Evolutionary conservation across 2,797 vertebrate species (phyloP).

Genomic region (Rhabdophis nuchalis): DNA sequence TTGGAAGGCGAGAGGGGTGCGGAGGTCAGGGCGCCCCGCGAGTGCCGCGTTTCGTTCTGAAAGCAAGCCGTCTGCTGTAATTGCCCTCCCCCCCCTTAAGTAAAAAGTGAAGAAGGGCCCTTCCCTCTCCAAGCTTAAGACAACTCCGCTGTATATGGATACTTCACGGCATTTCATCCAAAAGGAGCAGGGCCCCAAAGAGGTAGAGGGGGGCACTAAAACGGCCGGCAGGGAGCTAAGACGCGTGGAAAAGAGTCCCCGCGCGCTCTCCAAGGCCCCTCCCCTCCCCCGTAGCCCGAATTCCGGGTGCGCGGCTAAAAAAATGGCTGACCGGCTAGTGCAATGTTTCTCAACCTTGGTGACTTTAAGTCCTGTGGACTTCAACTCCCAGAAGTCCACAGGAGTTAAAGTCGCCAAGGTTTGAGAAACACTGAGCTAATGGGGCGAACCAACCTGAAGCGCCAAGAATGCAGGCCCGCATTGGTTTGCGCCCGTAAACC

Average conservation of each 20-base stretch:
- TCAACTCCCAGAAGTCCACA: too few species aligned
- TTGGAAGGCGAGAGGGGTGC: not conserved
- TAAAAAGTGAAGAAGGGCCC: not conserved
- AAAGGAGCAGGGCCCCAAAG: not conserved
- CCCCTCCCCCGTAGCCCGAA: not conserved
- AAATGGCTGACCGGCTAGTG: not conserved
- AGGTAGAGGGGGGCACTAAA: not conserved
- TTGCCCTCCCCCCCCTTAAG: not conserved
- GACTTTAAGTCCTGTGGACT: too few species aligned
- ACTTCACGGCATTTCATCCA: not conserved
- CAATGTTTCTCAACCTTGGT: too few species aligned
- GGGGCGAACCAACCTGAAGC: not conserved
- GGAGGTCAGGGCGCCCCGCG: not conserved
- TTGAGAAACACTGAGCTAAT: too few species aligned
- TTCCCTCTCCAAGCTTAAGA: not conserved
- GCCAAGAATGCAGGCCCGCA: not conserved
- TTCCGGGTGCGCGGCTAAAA: not conserved
- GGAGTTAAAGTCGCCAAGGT: too few species aligned
- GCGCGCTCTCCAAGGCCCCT: not conserved
- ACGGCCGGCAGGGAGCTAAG: not conserved
- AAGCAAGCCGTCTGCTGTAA: not conserved
- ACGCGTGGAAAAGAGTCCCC: not conserved
- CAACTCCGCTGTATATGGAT: not conserved
- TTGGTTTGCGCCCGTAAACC: not conserved
- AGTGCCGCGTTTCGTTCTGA: not conserved